Evolutionary conservation across 2,797 vertebrate genomes (phyloP).

Genomic region (Sebastes variabilis): DNA sequence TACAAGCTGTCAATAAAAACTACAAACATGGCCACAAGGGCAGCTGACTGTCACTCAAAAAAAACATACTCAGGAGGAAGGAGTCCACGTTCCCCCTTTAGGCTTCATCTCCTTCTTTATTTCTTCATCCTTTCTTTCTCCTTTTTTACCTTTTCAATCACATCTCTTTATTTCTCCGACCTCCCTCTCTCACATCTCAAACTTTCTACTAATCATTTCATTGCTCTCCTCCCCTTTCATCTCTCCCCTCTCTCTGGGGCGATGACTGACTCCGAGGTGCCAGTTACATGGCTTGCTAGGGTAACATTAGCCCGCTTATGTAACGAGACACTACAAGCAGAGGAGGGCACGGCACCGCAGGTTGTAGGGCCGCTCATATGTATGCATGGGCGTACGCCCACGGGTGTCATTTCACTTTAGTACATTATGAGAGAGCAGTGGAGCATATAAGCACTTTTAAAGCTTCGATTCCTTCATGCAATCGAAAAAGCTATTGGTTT

Average conservation of each 20-base stretch:
- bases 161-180: neutral
- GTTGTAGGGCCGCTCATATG: conserved; percentile 35
- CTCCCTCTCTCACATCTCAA: conserved; percentile 1
- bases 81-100: neutral
- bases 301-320: conserved; percentile 69
- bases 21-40: conserved; percentile 40
- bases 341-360: conserved; percentile 31
- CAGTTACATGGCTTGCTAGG: conserved; percentile 50
- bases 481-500: conserved; percentile 16
- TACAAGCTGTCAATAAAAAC: conserved; percentile 38
- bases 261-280: conserved; percentile 56
- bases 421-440: conserved; percentile 29
- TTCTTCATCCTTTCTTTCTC: conserved; percentile 1
- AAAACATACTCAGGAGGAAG: neutral
- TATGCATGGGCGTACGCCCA: conserved; percentile 51
- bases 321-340: conserved; percentile 57
- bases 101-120: neutral
- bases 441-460: conserved; percentile 32
- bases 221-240: conserved; percentile 21
- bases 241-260: conserved; percentile 17
- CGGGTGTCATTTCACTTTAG: conserved; percentile 44
- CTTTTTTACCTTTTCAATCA: conserved; percentile 7
- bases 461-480: conserved; percentile 19
- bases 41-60: conserved; percentile 26
- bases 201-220: conserved; percentile 30